Conservation (phyloP, 1,140 invertebrate genomes). For the Pseudomyrmex pallidus region DNA sequence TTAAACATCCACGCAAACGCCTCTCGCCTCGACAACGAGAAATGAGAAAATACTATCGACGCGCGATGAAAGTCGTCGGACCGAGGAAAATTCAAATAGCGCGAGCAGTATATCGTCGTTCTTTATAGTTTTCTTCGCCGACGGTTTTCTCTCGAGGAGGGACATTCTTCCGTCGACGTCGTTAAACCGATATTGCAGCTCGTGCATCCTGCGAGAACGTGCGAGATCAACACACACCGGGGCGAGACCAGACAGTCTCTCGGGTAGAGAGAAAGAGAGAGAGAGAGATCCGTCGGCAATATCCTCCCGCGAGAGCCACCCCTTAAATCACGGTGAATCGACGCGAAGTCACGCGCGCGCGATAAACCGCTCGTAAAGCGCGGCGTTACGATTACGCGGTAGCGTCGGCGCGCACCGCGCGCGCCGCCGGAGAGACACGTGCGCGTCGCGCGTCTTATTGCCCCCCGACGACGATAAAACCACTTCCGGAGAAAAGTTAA, state of each 20-base stretch:
- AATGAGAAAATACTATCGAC: neutral
- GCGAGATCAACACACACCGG: neutral
- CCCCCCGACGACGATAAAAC: neutral
- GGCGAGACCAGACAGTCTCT: constrained; percentile 4
- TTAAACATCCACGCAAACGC: too few relatives aligned
- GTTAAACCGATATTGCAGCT: constrained; percentile 48
- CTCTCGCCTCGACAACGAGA: too few relatives aligned
- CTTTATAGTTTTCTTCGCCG: neutral
- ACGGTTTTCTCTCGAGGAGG: constrained; percentile 15
- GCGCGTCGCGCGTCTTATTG: neutral
- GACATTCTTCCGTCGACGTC: constrained; percentile 37
- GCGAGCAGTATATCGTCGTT: neutral
- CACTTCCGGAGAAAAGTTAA: neutral
- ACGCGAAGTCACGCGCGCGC: constrained; percentile 31
- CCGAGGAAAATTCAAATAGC: neutral
- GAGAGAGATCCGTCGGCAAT: constrained; percentile 26
- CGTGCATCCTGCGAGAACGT: constrained; percentile 3
- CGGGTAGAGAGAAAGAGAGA: too few relatives aligned
- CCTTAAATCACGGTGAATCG: constrained; percentile 50
- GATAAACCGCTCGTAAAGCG: constrained; percentile 46
- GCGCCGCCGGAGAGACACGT: neutral
- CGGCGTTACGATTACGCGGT: constrained; percentile 42
- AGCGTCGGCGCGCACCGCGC: neutral
- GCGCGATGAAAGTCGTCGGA: neutral
- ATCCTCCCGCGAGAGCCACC: constrained; percentile 14